A percentile compares a stretch with the other conserved stretches of the same genome.
Evolutionary conservation across 2,888 invertebrate genomes (phyloP).

Genomic region (Bembecia ichneumoniformis): DNA sequence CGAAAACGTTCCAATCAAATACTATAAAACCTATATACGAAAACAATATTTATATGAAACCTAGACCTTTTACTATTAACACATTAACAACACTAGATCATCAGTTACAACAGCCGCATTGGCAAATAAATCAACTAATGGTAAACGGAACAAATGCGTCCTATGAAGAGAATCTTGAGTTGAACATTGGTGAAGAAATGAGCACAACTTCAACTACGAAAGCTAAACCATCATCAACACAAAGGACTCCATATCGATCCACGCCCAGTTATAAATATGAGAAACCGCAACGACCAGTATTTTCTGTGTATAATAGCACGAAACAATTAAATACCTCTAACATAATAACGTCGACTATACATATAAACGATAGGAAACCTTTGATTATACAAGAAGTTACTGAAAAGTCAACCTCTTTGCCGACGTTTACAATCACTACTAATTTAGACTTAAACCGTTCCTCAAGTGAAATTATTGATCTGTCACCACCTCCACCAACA

Average conservation of each 20-base stretch:
- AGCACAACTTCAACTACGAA: constrained; percentile 24
- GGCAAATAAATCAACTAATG: constrained; percentile 63
- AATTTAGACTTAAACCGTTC: constrained; percentile 38
- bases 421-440: constrained; percentile 42
- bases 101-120: constrained; percentile 62
- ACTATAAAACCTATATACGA: constrained; percentile 48
- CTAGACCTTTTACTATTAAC: constrained; percentile 56
- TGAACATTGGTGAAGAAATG: constrained; percentile 63
- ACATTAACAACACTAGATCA: constrained; percentile 46
- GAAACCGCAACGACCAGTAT: constrained; percentile 31
- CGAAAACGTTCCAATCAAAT: constrained; percentile 40
- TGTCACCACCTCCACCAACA: constrained; percentile 66
- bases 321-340: constrained; percentile 37
- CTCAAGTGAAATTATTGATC: constrained; percentile 55
- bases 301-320: constrained; percentile 27
- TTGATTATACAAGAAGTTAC: constrained; percentile 43
- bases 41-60: constrained; percentile 37
- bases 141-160: constrained; percentile 52
- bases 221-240: constrained; percentile 25
- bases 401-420: constrained; percentile 35
- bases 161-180: constrained; percentile 51
- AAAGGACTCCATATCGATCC: constrained; percentile 20
- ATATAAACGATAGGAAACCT: constrained; percentile 59
- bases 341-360: constrained; percentile 64
- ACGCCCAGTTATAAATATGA: constrained; percentile 30